These are phyloP conservation scores for Myotis planiceps DNA, from an alignment of 2,797 vertebrate genomes.

Conservation along the genomic window DNA sequence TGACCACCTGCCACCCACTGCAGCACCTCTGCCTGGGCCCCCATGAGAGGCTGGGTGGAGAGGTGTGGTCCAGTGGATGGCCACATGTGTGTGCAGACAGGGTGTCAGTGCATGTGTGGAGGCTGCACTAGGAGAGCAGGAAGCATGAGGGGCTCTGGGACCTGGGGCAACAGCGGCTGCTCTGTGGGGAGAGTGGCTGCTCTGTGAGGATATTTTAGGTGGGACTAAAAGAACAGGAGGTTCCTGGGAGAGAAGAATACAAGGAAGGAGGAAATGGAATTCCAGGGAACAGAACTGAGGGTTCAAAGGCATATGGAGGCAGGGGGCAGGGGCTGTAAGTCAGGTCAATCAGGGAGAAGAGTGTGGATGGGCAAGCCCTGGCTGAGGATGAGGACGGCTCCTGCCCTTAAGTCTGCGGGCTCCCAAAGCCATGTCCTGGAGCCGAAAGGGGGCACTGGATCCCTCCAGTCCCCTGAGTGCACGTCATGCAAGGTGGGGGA, in stretches of 20 bases:
- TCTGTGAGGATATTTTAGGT: not conserved
- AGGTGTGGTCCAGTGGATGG: not conserved
- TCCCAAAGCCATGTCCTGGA: not conserved
- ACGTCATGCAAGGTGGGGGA: accelerated
- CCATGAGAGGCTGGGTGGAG: not conserved
- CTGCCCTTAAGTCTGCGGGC: not conserved
- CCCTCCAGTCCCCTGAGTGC: not conserved
- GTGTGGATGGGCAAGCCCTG: not conserved
- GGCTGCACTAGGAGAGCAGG: not conserved
- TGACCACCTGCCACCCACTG: not conserved
- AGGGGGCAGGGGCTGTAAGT: too few relatives aligned
- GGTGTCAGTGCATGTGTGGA: not conserved
- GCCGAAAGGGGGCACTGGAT: not conserved
- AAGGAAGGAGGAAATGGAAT: not conserved
- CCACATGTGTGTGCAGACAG: too few relatives aligned
- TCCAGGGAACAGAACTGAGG: not conserved
- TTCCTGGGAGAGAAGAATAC: not conserved
- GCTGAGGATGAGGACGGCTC: not conserved
- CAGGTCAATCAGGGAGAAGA: accelerated
- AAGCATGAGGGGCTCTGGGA: not conserved
- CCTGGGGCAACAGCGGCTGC: not conserved
- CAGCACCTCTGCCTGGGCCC: not conserved
- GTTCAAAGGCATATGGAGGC: not conserved
- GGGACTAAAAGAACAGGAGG: not conserved
- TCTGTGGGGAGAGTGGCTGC: not conserved